Evolutionary conservation across 2,888 invertebrate genomes (phyloP).

Genomic region (Cerastoderma edule): DNA sequence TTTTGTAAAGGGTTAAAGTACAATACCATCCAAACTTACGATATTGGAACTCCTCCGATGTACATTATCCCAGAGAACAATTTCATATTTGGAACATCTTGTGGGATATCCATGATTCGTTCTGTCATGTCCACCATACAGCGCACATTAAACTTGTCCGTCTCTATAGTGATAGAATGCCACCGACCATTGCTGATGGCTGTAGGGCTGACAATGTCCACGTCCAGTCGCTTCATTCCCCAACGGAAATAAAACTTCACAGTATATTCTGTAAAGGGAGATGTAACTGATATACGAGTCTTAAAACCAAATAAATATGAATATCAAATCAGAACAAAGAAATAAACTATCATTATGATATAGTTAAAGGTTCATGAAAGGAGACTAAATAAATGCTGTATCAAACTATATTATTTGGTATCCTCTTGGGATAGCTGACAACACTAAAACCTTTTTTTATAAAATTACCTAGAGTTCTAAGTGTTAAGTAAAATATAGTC

Average conservation of each 20-base stretch:
- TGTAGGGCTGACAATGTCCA: conserved; percentile 92
- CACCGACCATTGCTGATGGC: conserved; percentile 96
- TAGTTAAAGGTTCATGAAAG: too few relatives aligned
- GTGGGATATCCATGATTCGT: conserved; percentile 59
- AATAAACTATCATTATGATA: too few relatives aligned
- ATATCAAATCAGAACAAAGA: too few relatives aligned
- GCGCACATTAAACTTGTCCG: conserved; percentile 90
- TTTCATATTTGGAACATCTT: conserved; percentile 50
- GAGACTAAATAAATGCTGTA: too few relatives aligned
- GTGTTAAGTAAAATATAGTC: too few relatives aligned
- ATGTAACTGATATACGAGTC: too few relatives aligned
- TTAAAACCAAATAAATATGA: too few relatives aligned
- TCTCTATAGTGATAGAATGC: conserved; percentile 98
- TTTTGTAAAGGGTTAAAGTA: neutral
- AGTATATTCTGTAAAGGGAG: conserved; percentile 60
- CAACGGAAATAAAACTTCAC: conserved; percentile 69
- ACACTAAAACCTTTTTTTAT: too few relatives aligned
- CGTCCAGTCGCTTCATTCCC: conserved; percentile 84
- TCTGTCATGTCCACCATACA: conserved; percentile 68
- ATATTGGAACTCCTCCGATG: conserved; percentile 67
- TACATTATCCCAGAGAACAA: conserved; percentile 68
- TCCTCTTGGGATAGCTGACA: too few relatives aligned
- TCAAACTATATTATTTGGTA: too few relatives aligned
- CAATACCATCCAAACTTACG: conserved; percentile 22
- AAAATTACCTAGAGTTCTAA: too few relatives aligned